Percentiles rank a stretch among this genome's conserved stretches.
Conservation (phyloP, 2,888 invertebrate species). For the Tetrapedia diversipes region DNA sequence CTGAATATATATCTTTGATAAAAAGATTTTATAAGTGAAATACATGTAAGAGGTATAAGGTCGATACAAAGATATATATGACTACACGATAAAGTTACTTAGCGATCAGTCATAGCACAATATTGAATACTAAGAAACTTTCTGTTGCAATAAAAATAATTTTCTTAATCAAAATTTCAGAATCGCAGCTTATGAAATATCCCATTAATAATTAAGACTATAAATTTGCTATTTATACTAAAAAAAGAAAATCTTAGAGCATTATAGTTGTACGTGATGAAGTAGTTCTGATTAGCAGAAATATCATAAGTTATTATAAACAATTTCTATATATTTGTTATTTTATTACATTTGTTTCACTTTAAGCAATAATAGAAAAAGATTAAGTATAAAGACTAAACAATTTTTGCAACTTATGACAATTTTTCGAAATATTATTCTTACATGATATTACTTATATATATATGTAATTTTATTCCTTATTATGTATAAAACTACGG, state of each 20-base stretch:
- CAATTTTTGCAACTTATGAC: conserved; percentile 3
- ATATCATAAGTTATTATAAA: conserved; percentile 5
- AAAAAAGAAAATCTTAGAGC: conserved; percentile 17
- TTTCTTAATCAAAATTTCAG: conserved; percentile 3
- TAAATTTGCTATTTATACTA: conserved; percentile 31
- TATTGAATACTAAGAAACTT: conserved; percentile 55
- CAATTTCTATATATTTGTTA: not conserved
- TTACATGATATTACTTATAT: conserved; percentile 3
- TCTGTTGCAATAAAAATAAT: conserved; percentile 44
- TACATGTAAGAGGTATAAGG: conserved; percentile 81
- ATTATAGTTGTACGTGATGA: conserved; percentile 15
- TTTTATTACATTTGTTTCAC: not conserved
- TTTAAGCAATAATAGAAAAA: not conserved
- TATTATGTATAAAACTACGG: conserved; percentile 25
- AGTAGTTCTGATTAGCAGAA: conserved; percentile 19
- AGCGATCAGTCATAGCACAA: conserved; percentile 68
- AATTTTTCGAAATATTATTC: conserved; percentile 17
- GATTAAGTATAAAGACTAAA: not conserved
- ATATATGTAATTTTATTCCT: conserved; percentile 15
- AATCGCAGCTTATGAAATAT: conserved; percentile 47
- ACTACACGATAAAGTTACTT: conserved; percentile 79
- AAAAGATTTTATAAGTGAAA: conserved; percentile 82
- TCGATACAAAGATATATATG: conserved; percentile 81
- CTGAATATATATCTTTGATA: conserved; percentile 67
- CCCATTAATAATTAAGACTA: conserved; percentile 37